Evolutionary conservation across 2,797 vertebrate species (phyloP).

Genomic region (Lepus townsendii): DNA sequence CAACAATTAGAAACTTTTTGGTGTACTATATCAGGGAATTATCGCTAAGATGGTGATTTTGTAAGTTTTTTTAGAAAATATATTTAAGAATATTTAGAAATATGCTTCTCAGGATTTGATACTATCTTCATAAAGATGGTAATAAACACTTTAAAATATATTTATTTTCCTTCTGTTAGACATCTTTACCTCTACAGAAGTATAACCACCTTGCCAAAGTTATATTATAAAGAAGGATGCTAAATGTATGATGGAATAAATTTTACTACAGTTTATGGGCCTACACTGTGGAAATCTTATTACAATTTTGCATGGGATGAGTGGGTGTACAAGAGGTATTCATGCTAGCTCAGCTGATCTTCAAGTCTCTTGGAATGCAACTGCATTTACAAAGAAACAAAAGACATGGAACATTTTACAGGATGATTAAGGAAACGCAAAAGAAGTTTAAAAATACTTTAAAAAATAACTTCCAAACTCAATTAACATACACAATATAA

Average conservation of each 20-base stretch:
- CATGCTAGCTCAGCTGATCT: not conserved
- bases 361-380: conserved; percentile 31
- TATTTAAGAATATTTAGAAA: not conserved
- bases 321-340: not conserved
- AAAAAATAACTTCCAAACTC: conserved; percentile 27
- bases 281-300: conserved; percentile 10
- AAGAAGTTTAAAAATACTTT: not conserved
- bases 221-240: not conserved
- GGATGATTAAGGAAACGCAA: conserved; percentile 52
- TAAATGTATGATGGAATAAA: conserved; percentile 39
- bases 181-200: not conserved
- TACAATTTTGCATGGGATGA: not conserved
- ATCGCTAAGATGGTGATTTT: not conserved
- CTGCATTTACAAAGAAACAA: conserved; percentile 48
- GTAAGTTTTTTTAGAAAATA: not conserved
- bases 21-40: not conserved
- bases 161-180: not conserved
- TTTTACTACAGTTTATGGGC: not conserved
- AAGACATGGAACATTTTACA: conserved; percentile 52
- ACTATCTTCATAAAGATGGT: not conserved
- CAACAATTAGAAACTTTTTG: not conserved
- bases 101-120: not conserved
- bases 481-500: conserved; percentile 21
- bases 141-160: not conserved
- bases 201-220: not conserved